These are phyloP conservation scores for Harpagifer antarcticus DNA, from an alignment of 2,797 vertebrate genomes.

Conservation along the genomic window DNA sequence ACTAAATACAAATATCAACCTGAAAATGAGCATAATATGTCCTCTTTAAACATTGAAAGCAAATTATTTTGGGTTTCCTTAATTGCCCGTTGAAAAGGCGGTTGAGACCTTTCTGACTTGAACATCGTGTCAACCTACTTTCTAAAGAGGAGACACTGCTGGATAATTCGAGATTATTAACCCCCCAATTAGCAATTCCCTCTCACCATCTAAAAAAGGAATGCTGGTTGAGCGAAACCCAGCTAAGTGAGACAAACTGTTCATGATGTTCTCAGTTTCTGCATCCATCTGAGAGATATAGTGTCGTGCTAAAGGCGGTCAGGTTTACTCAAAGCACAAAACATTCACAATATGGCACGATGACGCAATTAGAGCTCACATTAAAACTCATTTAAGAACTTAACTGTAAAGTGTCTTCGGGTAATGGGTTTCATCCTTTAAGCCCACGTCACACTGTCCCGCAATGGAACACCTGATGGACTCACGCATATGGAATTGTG, in stretches of 20 bases:
- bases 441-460: too few relatives aligned
- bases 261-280: slow-evolving; percentile 5
- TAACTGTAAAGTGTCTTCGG: not conserved
- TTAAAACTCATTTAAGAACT: slow-evolving; percentile 3
- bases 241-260: slow-evolving; percentile 7
- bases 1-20: too few relatives aligned
- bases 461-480: too few relatives aligned
- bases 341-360: not conserved
- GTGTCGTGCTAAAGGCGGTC: not conserved
- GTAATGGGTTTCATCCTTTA: slow-evolving; percentile 3
- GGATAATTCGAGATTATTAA: slow-evolving; percentile 27
- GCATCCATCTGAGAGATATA: not conserved
- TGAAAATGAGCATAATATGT: too few relatives aligned
- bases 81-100: not conserved
- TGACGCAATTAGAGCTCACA: not conserved
- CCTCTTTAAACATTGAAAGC: not conserved
- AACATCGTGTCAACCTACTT: not conserved
- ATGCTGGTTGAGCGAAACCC: slow-evolving; percentile 1
- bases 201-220: slow-evolving; percentile 12
- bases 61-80: not conserved
- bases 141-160: not conserved
- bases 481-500: too few relatives aligned
- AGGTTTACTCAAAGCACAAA: not conserved
- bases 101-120: not conserved
- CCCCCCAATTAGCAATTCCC: not conserved